These are phyloP conservation scores for Drosophila lowei DNA, from an alignment of 1,140 invertebrate species.

Conservation along the genomic window DNA sequence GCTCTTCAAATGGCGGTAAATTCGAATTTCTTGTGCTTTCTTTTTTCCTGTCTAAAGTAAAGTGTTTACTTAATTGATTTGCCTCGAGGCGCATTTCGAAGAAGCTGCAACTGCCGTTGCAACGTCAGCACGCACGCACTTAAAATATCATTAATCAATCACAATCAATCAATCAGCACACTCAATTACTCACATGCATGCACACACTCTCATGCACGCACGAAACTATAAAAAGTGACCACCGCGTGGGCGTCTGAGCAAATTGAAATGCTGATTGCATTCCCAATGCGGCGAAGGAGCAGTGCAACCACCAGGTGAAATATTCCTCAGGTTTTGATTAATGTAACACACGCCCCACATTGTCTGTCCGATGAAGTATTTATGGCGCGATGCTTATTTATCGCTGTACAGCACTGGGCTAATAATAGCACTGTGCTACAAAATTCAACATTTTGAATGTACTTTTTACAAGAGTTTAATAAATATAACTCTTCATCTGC, in stretches of 20 bases:
- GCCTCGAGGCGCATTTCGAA: constrained; percentile 5
- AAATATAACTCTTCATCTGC: too few species aligned
- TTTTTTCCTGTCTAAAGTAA: too few species aligned
- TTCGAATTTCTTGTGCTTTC: too few species aligned
- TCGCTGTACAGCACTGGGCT: constrained; percentile 22
- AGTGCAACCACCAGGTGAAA: constrained; percentile 41
- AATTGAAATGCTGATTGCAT: constrained; percentile 43
- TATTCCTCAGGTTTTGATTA: constrained; percentile 58
- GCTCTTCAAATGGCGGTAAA: too few species aligned
- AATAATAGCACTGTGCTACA: constrained; percentile 45
- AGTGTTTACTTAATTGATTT: not conserved
- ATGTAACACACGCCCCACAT: constrained; percentile 57
- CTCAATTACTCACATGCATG: constrained; percentile 18
- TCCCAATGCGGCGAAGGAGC: not conserved
- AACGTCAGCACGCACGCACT: constrained; percentile 21
- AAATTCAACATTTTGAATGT: constrained; percentile 19
- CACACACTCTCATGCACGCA: not conserved
- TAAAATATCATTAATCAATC: constrained; percentile 43
- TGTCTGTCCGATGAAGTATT: constrained; percentile 55
- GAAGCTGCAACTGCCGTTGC: constrained; percentile 1
- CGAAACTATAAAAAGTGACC: not conserved
- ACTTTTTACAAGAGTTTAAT: too few species aligned
- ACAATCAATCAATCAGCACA: constrained; percentile 48
- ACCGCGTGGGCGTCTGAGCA: constrained; percentile 17
- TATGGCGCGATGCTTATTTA: constrained; percentile 57